Evolutionary conservation across 2,113 vertebrate species (phyloP).

Genomic region (Bostrychus sinensis): DNA sequence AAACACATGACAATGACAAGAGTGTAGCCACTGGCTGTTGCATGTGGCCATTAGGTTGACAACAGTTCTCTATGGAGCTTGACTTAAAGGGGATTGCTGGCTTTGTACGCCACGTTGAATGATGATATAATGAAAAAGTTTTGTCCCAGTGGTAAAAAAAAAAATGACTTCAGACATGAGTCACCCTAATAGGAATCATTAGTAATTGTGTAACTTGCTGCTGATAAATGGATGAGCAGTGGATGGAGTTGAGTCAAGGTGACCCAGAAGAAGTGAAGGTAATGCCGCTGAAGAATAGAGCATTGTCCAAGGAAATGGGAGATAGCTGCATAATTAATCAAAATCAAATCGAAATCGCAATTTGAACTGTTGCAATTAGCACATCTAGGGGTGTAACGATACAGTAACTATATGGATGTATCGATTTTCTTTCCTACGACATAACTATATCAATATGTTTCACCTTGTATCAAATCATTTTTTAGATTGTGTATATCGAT

Average conservation of each 20-base stretch:
- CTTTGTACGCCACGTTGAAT: constrained; percentile 4
- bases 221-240: too few species aligned
- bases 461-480: too few species aligned
- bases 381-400: too few species aligned
- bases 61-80: constrained; percentile 10
- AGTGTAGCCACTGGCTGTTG: constrained; percentile 8
- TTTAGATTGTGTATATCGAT: too few species aligned
- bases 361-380: neutral
- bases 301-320: neutral
- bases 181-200: constrained; percentile 1
- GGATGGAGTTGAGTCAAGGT: constrained; percentile 41
- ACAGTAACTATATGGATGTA: too few species aligned
- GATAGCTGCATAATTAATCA: too few species aligned
- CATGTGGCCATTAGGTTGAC: constrained; percentile 1
- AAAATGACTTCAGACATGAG: constrained; percentile 37
- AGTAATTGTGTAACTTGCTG: neutral
- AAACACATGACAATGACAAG: constrained; percentile 28
- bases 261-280: constrained; percentile 42
- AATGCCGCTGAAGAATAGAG: constrained; percentile 21
- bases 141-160: constrained; percentile 22
- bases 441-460: too few species aligned
- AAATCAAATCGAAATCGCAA: too few species aligned
- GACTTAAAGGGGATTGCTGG: constrained; percentile 16
- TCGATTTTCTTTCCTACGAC: too few species aligned
- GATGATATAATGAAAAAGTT: constrained; percentile 49